Percentiles rank a stretch among this genome's conserved stretches.
phyloP scores from a whole-genome alignment of 2,113 vertebrate genomes.

The Mastomys natalensis region DNA sequence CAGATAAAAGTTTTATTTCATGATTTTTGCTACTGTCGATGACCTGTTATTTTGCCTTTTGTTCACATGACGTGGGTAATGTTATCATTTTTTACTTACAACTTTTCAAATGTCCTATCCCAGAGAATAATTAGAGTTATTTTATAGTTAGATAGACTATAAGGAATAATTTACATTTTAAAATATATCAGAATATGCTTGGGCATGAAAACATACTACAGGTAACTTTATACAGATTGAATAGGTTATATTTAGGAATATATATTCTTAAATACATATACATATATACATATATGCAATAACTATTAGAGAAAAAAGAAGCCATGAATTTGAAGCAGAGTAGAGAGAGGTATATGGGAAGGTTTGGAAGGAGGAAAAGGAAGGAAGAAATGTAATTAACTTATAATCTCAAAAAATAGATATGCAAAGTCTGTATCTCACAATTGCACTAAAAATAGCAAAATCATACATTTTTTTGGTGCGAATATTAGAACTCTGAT shows the following conservation, averaged over 20 bases:
- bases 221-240: background rate
- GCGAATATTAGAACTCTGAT: conserved; percentile 16
- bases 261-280: background rate
- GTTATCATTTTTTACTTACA: conserved; percentile 24
- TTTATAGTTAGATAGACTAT: background rate
- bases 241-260: background rate
- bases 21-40: background rate
- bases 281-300: background rate
- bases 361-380: background rate
- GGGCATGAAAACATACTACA: background rate
- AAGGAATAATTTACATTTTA: conserved; percentile 43
- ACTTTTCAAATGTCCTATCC: background rate
- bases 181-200: background rate
- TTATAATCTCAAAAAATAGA: background rate
- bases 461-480: conserved; percentile 27
- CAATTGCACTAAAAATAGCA: background rate
- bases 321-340: background rate
- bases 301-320: background rate
- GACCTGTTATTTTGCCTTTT: background rate
- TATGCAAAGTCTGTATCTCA: background rate
- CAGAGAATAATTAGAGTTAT: background rate
- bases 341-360: background rate
- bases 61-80: background rate
- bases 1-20: background rate
- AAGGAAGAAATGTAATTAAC: background rate